phyloP scores from a whole-genome alignment of 2,888 invertebrate species.

The Globia sparganii region DNA sequence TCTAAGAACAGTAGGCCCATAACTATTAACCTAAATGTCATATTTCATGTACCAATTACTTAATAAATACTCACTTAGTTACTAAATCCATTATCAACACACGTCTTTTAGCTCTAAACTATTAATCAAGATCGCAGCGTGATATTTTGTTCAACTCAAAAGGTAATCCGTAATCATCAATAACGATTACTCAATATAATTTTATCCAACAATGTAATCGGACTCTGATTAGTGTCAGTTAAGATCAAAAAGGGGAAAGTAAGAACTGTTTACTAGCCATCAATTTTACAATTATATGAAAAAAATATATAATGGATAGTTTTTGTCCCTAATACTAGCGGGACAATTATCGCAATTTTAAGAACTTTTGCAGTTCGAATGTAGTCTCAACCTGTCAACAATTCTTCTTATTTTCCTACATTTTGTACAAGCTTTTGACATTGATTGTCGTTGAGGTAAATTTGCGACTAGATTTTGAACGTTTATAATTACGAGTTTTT shows the following conservation, averaged over 20 bases:
- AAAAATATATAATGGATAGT: background rate
- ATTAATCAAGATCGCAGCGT: constrained; percentile 66
- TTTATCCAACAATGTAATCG: background rate
- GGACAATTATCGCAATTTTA: background rate
- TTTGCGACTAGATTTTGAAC: background rate
- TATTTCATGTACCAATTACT: background rate
- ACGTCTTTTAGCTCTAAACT: constrained; percentile 14
- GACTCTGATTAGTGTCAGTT: background rate
- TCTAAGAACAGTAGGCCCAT: background rate
- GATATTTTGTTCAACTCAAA: constrained; percentile 2
- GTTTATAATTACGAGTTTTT: background rate
- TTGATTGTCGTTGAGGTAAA: background rate
- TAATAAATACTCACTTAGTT: background rate
- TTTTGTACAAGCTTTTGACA: background rate
- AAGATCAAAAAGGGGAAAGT: constrained; percentile 8
- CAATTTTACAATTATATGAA: background rate
- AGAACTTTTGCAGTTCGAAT: background rate
- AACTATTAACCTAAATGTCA: background rate
- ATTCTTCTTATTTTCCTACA: background rate
- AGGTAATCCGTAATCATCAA: constrained; percentile 66
- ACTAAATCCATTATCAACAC: background rate
- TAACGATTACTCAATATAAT: constrained; percentile 54
- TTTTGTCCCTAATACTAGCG: background rate
- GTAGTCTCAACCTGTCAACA: background rate
- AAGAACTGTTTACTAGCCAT: too few relatives aligned